phyloP scores from a whole-genome alignment of 2,113 vertebrate genomes.

The Elephantulus edwardii region DNA sequence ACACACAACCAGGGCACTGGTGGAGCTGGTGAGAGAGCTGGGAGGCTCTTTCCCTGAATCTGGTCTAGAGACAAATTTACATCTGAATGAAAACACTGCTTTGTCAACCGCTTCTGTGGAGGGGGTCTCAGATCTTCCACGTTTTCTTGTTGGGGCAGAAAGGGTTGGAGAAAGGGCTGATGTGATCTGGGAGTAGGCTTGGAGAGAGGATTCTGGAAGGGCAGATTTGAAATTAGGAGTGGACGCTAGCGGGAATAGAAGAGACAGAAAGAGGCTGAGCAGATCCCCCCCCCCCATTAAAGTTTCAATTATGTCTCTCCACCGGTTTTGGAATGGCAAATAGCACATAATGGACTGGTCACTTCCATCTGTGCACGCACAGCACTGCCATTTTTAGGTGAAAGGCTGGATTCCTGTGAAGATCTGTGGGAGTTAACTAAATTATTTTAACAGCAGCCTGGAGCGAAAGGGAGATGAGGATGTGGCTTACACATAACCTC shows the following conservation, averaged over 20 bases:
- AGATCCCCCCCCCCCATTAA: slow-evolving; percentile 24
- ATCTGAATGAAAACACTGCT: slow-evolving; percentile 8
- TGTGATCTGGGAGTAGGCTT: background rate
- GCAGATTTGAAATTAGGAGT: background rate
- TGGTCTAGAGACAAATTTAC: slow-evolving; percentile 57
- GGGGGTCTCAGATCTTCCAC: slow-evolving; percentile 39
- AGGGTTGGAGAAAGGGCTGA: background rate
- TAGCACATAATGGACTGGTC: slow-evolving; percentile 5
- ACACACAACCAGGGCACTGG: slow-evolving; percentile 42
- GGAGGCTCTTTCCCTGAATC: slow-evolving; percentile 53
- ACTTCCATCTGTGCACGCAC: background rate
- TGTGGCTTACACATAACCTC: background rate
- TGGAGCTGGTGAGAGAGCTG: slow-evolving; percentile 36
- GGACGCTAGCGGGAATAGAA: rapidly evolving
- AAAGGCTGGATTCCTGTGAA: slow-evolving; percentile 45
- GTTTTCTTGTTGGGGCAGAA: background rate
- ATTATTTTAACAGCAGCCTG: slow-evolving; percentile 47
- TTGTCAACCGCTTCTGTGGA: slow-evolving; percentile 29
- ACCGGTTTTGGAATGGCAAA: background rate
- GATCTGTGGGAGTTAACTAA: slow-evolving; percentile 27
- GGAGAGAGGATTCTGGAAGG: background rate
- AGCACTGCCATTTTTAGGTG: background rate
- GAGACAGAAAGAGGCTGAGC: background rate
- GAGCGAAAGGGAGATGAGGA: background rate
- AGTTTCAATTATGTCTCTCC: slow-evolving; percentile 21